phyloP scores from a whole-genome alignment of 2,888 invertebrate species.

The Rosalia funebris region DNA sequence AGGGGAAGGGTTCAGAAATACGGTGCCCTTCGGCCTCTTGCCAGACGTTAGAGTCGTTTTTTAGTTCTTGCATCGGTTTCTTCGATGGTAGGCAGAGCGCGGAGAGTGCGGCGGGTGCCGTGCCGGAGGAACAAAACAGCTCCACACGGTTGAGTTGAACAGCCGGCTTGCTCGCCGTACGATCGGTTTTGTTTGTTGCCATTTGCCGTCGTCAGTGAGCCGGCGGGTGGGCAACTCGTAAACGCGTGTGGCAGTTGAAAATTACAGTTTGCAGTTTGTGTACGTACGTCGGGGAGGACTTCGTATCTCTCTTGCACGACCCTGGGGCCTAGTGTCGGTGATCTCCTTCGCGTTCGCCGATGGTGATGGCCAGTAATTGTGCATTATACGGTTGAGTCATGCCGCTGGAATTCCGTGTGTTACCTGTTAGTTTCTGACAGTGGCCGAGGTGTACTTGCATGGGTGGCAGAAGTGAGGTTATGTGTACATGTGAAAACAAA shows the following conservation, averaged over 20 bases:
- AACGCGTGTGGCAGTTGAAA: conserved; percentile 33
- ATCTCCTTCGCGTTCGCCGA: conserved; percentile 31
- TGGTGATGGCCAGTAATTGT: conserved; percentile 31
- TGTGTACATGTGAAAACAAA: conserved; percentile 33
- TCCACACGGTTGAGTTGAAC: conserved; percentile 31
- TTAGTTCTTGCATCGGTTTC: neutral
- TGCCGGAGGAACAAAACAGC: conserved; percentile 6
- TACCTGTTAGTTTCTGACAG: conserved; percentile 37
- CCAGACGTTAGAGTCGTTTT: conserved; percentile 6
- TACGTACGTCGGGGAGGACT: conserved; percentile 13
- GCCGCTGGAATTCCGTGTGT: conserved; percentile 43
- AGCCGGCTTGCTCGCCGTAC: conserved; percentile 27
- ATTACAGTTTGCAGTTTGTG: conserved; percentile 27
- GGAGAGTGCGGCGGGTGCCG: neutral
- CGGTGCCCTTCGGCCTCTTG: conserved; percentile 17
- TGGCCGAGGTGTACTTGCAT: conserved; percentile 22
- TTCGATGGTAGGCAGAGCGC: neutral
- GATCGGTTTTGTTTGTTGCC: conserved; percentile 35
- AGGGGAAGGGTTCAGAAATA: too few relatives aligned
- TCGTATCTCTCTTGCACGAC: conserved; percentile 17
- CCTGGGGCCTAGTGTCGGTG: neutral
- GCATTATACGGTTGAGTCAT: conserved; percentile 41
- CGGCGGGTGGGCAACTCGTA: conserved; percentile 37
- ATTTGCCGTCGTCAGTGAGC: conserved; percentile 33
- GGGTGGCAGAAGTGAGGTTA: conserved; percentile 47